Evolutionary conservation across 1,140 invertebrate genomes (phyloP).

Genomic region (Latrodectus geometricus): DNA sequence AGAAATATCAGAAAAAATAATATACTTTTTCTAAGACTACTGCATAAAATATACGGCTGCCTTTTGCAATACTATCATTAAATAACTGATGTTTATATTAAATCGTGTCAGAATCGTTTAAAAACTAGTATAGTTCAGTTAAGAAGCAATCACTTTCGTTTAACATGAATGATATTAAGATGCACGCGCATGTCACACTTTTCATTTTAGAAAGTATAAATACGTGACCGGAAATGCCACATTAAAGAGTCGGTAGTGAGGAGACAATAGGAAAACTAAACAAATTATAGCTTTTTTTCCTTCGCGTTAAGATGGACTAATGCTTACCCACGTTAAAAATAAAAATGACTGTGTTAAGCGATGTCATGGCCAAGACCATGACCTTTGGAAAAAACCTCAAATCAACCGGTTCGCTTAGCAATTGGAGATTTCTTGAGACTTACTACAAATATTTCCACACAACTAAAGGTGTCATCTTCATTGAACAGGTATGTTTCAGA

Average conservation of each 20-base stretch:
- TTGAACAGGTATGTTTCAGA: constrained; percentile 11
- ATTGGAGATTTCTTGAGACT: background rate
- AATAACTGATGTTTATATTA: no score
- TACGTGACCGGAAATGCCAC: background rate
- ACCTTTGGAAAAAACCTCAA: constrained; percentile 58
- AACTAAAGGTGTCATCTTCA: constrained; percentile 9
- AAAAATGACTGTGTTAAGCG: constrained; percentile 26
- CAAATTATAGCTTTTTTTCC: constrained; percentile 16
- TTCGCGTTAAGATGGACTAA: constrained; percentile 1
- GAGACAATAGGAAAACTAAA: background rate
- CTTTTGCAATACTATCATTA: no score
- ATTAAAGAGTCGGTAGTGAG: background rate
- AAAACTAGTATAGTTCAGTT: no score
- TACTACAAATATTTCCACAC: background rate
- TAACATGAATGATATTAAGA: no score
- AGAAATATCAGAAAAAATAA: no score
- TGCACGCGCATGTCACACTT: no score
- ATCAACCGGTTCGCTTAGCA: constrained; percentile 45
- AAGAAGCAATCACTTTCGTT: no score
- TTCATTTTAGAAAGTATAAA: background rate
- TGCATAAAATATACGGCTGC: no score
- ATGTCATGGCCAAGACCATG: constrained; percentile 57
- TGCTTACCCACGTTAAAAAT: background rate
- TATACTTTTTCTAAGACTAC: no score
- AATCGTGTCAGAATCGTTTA: no score